Evolutionary conservation across 2,113 vertebrate genomes (phyloP).

Genomic region (Scomber colias): DNA sequence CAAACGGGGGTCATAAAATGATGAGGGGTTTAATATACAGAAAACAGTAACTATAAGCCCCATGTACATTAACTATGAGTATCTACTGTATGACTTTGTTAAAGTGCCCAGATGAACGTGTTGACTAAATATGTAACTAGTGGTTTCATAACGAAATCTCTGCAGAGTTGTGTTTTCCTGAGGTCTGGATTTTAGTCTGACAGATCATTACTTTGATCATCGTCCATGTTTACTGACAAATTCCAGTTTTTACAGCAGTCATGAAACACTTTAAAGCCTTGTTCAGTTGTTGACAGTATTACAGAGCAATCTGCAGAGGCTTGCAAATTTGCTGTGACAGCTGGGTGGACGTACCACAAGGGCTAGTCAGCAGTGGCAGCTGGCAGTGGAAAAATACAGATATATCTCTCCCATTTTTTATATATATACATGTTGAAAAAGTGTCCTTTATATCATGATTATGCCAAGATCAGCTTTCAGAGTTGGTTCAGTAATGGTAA

Average conservation of each 20-base stretch:
- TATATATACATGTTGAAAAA: no score
- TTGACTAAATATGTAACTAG: no score
- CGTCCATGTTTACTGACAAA: conserved; percentile 12
- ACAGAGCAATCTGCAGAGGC: conserved; percentile 22
- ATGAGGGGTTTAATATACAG: no score
- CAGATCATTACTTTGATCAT: conserved; percentile 3
- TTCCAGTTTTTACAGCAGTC: background rate
- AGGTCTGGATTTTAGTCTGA: background rate
- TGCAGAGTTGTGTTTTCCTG: background rate
- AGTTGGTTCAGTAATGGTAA: background rate
- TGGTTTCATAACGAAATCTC: background rate
- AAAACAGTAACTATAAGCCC: no score
- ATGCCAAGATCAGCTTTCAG: background rate
- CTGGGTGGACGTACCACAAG: conserved; percentile 7
- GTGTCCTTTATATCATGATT: background rate
- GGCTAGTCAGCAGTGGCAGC: conserved; percentile 1
- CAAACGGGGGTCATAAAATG: no score
- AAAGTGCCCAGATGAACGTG: background rate
- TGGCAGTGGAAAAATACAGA: conserved; percentile 1
- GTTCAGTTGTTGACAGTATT: conserved; percentile 8
- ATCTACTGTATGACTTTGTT: background rate
- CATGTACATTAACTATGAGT: no score
- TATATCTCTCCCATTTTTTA: background rate
- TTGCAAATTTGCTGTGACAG: conserved; percentile 27
- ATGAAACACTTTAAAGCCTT: background rate